Evolutionary conservation across 1,140 invertebrate species (phyloP), one percentile per base, ranked within the genome.

Genomic region (Heterodera schachtii): DNA sequence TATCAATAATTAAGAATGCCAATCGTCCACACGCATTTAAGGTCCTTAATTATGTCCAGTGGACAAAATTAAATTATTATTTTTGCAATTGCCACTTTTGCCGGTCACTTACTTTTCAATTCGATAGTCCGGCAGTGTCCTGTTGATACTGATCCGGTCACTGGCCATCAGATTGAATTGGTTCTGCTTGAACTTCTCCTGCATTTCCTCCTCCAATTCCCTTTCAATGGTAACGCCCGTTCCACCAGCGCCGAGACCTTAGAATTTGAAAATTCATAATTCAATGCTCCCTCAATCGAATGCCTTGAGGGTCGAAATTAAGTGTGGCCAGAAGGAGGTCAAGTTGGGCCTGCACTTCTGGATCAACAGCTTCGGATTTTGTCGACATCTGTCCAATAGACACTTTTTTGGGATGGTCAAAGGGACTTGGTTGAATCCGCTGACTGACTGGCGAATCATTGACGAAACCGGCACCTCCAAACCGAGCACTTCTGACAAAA

Each of bases 161-260:
- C 83, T 85, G n/a, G 84, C 84, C 73, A 85, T 81, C 67, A 85
- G 66, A 60, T 85, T 85, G 67, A 85, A 85, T 66, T 85, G 84
- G 77, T 85, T 85, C 67, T 71, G 73, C 70, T 84, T 84, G 60
- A 84, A 84, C 49, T 75, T 86, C 60, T 84, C 84, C 0, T 83
- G 81, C 66, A 73, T 86, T 52, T 84, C 84, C n/a, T 83, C 80
- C 73, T 84, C 64, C 19, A 73, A 52, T 19, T 77, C 75, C 60
- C 64, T 66, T 31, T 85, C 86, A 47, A 84, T 83, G 47, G 49
- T 57, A 44, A 86, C 75, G 16, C 81, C 84, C 16, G 79, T 47
- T 11, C 84, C 84, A 46, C 52, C 52, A 49, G 75, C 81, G 52
- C 84, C 84, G 3, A 73, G 46, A 13, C 84, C 69, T 71, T 16